Conservation (phyloP, 2,888 invertebrate genomes). For the Vesta saturnalis region DNA sequence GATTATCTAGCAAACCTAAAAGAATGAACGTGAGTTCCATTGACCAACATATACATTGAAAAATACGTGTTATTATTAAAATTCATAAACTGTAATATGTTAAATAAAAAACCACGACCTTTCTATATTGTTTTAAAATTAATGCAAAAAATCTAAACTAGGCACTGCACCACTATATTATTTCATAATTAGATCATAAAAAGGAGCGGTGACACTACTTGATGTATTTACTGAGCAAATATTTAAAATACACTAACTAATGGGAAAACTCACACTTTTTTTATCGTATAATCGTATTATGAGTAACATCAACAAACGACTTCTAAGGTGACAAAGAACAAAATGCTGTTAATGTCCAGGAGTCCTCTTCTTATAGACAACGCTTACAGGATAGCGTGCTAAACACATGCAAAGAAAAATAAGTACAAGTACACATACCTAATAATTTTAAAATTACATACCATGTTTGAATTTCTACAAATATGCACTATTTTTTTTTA, state of each 20-base stretch:
- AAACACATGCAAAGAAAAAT: constrained; percentile 3
- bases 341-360: constrained; percentile 28
- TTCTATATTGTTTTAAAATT: neutral
- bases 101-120: neutral
- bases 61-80: constrained; percentile 23
- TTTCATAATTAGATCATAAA: neutral
- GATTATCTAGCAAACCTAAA: constrained; percentile 19
- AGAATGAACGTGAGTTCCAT: constrained; percentile 48
- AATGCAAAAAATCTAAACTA: neutral
- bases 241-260: neutral
- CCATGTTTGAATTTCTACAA: constrained; percentile 4
- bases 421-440: constrained; percentile 9
- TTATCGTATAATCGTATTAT: neutral
- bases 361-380: constrained; percentile 29
- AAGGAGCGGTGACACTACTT: neutral
- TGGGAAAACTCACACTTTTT: constrained; percentile 1
- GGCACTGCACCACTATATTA: constrained; percentile 12
- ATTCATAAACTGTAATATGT: constrained; percentile 20
- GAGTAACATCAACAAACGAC: neutral
- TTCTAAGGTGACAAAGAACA: constrained; percentile 29
- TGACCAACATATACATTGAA: constrained; percentile 46
- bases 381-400: constrained; percentile 7
- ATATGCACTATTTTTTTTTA: constrained; percentile 17
- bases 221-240: neutral
- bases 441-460: neutral